Evolutionary conservation across 2,797 vertebrate species (phyloP).

Genomic region (Neostethus bicornis): DNA sequence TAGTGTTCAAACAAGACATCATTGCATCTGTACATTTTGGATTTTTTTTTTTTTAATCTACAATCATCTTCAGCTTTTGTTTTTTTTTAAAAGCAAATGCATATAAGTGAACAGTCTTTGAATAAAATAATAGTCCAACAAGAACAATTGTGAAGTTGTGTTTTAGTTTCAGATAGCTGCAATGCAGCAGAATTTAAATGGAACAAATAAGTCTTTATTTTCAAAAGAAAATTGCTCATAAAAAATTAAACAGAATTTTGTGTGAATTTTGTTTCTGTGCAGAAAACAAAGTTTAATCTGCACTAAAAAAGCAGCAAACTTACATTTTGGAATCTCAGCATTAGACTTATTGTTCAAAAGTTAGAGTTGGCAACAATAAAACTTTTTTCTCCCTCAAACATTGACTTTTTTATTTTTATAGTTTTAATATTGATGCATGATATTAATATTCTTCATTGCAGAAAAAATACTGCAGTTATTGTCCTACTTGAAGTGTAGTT

Average conservation of each 20-base stretch:
- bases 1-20: too few species aligned
- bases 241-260: not conserved
- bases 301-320: not conserved
- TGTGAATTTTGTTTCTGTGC: not conserved
- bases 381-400: constrained; percentile 4
- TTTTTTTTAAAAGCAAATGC: too few species aligned
- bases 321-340: not conserved
- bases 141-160: too few species aligned
- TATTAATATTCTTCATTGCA: constrained; percentile 12
- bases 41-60: not conserved
- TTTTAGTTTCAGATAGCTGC: too few species aligned
- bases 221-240: not conserved
- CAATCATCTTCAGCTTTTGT: too few species aligned
- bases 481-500: constrained; percentile 1
- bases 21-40: too few species aligned
- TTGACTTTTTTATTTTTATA: not conserved
- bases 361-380: constrained; percentile 3
- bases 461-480: not conserved
- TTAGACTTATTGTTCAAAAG: not conserved
- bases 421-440: constrained; percentile 39
- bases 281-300: not conserved
- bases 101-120: too few species aligned
- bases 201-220: too few species aligned
- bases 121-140: too few species aligned
- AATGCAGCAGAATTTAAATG: too few species aligned